These are phyloP conservation scores for Xylocopa sonorina DNA, from an alignment of 1,140 invertebrate genomes.

Conservation along the genomic window DNA sequence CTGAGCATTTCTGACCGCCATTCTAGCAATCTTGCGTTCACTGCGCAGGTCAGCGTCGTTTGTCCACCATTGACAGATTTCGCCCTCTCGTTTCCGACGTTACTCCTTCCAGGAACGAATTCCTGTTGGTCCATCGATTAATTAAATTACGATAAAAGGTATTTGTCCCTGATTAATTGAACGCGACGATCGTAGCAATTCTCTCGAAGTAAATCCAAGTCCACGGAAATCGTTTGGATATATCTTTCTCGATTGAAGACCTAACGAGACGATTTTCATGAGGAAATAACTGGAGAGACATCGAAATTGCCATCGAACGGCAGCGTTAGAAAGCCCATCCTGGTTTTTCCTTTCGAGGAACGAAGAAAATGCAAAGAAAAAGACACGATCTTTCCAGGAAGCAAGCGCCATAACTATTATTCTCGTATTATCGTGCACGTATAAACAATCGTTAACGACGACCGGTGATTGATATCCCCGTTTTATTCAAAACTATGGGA, in stretches of 20 bases:
- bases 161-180: too few species aligned
- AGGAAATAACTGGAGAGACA: slow-evolving; percentile 16
- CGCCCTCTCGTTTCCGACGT: not conserved
- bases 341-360: not conserved
- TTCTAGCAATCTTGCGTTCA: slow-evolving; percentile 63
- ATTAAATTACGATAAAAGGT: too few species aligned
- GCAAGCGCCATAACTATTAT: not conserved
- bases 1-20: slow-evolving; percentile 59
- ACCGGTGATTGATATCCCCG: not conserved
- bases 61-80: slow-evolving; percentile 7
- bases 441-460: not conserved
- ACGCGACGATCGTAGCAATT: not conserved
- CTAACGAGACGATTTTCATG: not conserved
- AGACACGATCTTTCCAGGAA: slow-evolving; percentile 1
- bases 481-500: not conserved
- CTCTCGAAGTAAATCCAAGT: not conserved
- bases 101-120: not conserved
- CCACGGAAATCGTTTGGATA: not conserved
- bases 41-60: slow-evolving; percentile 72
- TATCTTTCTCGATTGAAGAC: not conserved
- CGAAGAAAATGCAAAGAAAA: too few species aligned
- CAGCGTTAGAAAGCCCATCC: not conserved
- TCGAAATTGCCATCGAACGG: not conserved
- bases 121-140: too few species aligned
- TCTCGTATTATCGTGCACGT: not conserved